A percentile compares a stretch with the other conserved stretches of the same genome.
These are phyloP conservation scores for Drosophila sulfurigaster DNA, from an alignment of 1,140 invertebrate species.

Conservation along the genomic window DNA sequence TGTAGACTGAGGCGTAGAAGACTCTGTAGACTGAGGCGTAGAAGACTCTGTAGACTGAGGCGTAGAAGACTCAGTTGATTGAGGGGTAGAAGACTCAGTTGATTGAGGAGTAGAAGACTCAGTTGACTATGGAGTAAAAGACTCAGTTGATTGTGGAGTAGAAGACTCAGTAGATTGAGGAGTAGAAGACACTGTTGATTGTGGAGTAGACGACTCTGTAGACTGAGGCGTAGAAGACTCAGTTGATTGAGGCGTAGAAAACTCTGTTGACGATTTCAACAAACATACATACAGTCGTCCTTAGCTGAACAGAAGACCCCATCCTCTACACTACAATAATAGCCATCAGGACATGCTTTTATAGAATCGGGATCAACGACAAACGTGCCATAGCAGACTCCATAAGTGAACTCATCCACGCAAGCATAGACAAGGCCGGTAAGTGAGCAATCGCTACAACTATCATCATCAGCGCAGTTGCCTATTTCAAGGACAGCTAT, in stretches of 20 bases:
- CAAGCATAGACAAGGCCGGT: slow-evolving; percentile 46
- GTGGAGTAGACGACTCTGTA: slow-evolving; percentile 13
- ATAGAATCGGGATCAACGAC: slow-evolving; percentile 18
- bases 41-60: slow-evolving; percentile 10
- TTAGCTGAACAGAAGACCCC: slow-evolving; percentile 31
- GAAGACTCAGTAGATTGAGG: too few relatives aligned
- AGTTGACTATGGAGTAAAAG: too few relatives aligned
- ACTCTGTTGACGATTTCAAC: background rate
- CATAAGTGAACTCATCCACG: slow-evolving; percentile 49
- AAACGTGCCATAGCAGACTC: slow-evolving; percentile 36
- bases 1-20: background rate
- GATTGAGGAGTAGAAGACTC: background rate
- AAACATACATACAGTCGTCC: slow-evolving; percentile 30
- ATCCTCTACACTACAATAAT: slow-evolving; percentile 46
- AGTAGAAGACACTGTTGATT: too few relatives aligned
- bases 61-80: slow-evolving; percentile 2
- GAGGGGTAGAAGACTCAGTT: slow-evolving; percentile 9
- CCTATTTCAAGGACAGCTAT: background rate
- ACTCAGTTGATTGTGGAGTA: too few relatives aligned
- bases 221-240: background rate
- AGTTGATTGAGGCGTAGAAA: background rate
- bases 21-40: background rate
- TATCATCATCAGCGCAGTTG: slow-evolving; percentile 7
- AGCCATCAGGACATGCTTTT: slow-evolving; percentile 27
- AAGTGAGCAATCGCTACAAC: slow-evolving; percentile 48